phyloP scores from a whole-genome alignment of 1,140 invertebrate genomes.

The Gryllus bimaculatus region DNA sequence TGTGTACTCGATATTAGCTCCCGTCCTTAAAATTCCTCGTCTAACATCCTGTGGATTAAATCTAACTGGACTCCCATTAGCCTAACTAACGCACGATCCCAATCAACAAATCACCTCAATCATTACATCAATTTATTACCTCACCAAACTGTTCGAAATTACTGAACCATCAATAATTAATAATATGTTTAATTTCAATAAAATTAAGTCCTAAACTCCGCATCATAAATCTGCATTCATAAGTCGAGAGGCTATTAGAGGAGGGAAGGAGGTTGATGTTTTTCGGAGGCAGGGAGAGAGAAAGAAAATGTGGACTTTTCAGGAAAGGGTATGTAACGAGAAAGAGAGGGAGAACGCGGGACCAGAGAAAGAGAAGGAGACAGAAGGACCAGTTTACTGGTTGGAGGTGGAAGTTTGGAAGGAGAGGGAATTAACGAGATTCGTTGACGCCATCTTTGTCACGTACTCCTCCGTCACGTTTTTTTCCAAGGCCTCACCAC shows the following conservation, averaged over 20 bases:
- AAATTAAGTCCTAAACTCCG: neutral
- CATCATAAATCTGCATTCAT: neutral
- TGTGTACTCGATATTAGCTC: neutral
- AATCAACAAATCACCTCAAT: conserved; percentile 5
- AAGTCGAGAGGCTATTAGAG: neutral
- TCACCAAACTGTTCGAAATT: neutral
- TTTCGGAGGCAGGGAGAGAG: neutral
- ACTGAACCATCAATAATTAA: neutral
- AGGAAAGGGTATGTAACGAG: neutral
- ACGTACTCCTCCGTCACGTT: no score
- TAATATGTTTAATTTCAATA: conserved; percentile 6
- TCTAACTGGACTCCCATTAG: neutral
- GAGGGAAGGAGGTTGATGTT: neutral
- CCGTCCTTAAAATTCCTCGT: neutral
- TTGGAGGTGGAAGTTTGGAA: neutral
- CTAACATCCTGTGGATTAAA: conserved; percentile 4
- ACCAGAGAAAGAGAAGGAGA: neutral
- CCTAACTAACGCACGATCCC: neutral
- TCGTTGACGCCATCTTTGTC: no score
- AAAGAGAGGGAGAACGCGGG: neutral
- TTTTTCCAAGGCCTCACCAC: no score
- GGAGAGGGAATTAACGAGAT: neutral
- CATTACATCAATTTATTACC: neutral
- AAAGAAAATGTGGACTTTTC: neutral
- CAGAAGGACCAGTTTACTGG: neutral